phyloP scores from a whole-genome alignment of 1,140 invertebrate species.

The Heliconius nattereri region DNA sequence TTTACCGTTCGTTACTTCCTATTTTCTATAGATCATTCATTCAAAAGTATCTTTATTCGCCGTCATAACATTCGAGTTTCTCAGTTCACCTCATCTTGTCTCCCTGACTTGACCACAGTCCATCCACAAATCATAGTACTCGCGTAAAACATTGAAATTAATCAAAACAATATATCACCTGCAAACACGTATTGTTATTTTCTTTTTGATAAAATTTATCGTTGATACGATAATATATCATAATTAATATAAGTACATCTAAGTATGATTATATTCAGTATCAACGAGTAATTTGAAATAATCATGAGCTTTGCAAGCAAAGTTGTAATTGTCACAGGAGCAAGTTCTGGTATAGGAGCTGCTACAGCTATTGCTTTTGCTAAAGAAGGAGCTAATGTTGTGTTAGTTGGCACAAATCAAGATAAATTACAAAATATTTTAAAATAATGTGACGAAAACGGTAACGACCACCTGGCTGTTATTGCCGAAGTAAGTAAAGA shows the following conservation, averaged over 20 bases:
- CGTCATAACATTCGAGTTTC: too few relatives aligned
- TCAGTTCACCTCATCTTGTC: too few relatives aligned
- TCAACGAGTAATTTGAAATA: neutral
- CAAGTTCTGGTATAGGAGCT: slow-evolving; percentile 92
- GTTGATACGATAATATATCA: neutral
- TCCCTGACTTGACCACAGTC: too few relatives aligned
- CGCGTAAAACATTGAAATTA: too few relatives aligned
- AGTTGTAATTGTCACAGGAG: slow-evolving; percentile 84
- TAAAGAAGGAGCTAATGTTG: slow-evolving; percentile 85
- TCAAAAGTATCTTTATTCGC: too few relatives aligned
- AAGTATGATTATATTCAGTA: neutral
- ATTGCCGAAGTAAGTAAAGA: slow-evolving; percentile 85
- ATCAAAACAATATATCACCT: too few relatives aligned
- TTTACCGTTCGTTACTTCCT: too few relatives aligned
- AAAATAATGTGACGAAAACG: slow-evolving; percentile 80
- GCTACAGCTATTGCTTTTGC: slow-evolving; percentile 88
- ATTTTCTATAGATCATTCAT: too few relatives aligned
- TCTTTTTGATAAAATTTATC: too few relatives aligned
- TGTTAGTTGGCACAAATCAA: slow-evolving; percentile 88
- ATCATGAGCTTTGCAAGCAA: slow-evolving; percentile 43
- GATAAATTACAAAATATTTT: slow-evolving; percentile 78
- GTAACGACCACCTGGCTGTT: slow-evolving; percentile 77
- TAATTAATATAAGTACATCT: neutral
- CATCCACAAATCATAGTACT: too few relatives aligned
- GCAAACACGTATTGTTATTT: too few relatives aligned